Percentiles rank a stretch among this genome's conserved stretches.
Conservation (phyloP, 2,888 invertebrate genomes). For the Auanema sp. region DNA sequence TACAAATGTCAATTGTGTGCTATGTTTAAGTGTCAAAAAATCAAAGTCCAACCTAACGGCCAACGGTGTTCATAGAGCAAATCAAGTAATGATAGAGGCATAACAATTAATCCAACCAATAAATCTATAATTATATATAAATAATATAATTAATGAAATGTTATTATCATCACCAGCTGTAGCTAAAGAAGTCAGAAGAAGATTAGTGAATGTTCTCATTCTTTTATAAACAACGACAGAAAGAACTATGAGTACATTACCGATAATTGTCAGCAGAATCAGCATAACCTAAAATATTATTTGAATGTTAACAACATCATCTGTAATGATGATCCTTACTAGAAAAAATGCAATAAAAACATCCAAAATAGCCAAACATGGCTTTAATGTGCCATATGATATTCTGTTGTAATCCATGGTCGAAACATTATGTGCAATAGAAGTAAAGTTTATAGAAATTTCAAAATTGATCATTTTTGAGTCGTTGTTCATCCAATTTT, state of each 20-base stretch:
- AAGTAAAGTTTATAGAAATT: too few species aligned
- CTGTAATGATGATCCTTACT: conserved; percentile 26
- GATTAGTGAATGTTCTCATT: conserved; percentile 66
- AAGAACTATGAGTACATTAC: conserved; percentile 65
- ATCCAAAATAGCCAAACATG: conserved; percentile 59
- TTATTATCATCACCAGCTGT: conserved; percentile 57
- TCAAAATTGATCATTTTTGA: too few species aligned
- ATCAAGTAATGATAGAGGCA: conserved; percentile 65
- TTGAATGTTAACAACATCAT: conserved; percentile 4
- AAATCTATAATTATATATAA: conserved; percentile 48
- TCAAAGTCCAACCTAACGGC: conserved; percentile 53
- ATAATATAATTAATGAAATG: not conserved
- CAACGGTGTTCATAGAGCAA: conserved; percentile 63
- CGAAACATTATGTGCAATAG: too few species aligned
- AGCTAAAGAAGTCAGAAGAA: conserved; percentile 65
- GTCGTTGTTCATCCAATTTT: too few species aligned
- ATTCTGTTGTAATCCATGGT: too few species aligned
- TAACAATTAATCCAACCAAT: conserved; percentile 64
- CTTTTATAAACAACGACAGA: conserved; percentile 65
- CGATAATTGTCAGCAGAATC: conserved; percentile 62
- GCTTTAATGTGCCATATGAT: not conserved
- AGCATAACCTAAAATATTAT: conserved; percentile 54
- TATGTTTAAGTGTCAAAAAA: not conserved
- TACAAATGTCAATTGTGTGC: too few species aligned
- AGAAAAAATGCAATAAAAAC: conserved; percentile 59